Evolutionary conservation across 2,797 vertebrate genomes (phyloP), one percentile per base, ranked within the genome.

Genomic region (Sorex maritimensis): DNA sequence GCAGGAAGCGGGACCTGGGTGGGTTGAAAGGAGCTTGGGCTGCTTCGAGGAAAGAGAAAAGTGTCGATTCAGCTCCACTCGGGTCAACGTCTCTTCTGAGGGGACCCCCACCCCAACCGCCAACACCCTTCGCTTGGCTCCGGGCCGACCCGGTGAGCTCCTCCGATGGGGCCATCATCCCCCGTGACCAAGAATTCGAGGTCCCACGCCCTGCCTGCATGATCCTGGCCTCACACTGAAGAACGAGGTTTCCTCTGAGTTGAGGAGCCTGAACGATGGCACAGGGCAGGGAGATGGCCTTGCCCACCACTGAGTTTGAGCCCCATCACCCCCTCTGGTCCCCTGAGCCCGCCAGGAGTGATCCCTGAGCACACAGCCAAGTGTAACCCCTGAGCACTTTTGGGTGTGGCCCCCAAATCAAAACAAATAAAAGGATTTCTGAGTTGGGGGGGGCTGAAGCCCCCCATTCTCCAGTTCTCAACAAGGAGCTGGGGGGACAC

Each of bases 31-130:
- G 74, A 94, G 58, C 68, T 93, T 85, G 90, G 90, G 94, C 92
- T 82, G 84, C 95, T 97, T 95, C 73, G 3, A 95, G 90, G 95
- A 94, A 95, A 90, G 94, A 87, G 88, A 87, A 93, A 93, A 91
- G 90, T 68, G 58, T 95, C 69, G 12, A 88, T 93, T 95, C 88
- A 95, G 88, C 26, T 73, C 67, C 63, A 72, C 30, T 73, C 41
- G 65, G 82, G 78, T 87, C 74, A 71, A 34, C 1, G 5, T 75
- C 82, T 75, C 68, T 87, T 86, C 71, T 71, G 71, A 67, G 65
- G 23, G 71, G 71, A 8, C 13, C 24, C 44, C 44, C 34, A 52
- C 44, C 85, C 77, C 14, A 75, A 68, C 65, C 17, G 17, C 58
- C 58, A 26, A 8, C 11, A 52, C 69, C 74, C 68, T 83, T 26